These are phyloP conservation scores for Zhuqinia jingwanae DNA, from an alignment of 2,888 invertebrate genomes.

Conservation along the genomic window DNA sequence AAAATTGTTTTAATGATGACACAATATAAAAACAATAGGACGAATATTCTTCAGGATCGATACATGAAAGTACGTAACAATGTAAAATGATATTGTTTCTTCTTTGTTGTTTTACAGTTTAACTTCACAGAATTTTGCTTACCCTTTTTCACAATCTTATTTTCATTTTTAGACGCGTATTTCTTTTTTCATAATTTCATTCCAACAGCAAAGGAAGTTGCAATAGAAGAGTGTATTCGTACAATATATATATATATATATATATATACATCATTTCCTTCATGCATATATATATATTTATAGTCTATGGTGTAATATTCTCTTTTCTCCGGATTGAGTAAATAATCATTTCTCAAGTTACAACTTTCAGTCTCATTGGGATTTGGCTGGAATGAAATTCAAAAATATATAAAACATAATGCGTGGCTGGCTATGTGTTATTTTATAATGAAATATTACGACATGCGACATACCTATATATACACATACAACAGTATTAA, in stretches of 20 bases:
- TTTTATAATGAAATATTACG: no score
- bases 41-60: background rate
- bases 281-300: no score
- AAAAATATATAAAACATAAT: background rate
- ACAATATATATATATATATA: no score
- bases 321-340: background rate
- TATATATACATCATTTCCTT: no score
- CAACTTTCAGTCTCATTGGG: conserved; percentile 7
- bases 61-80: background rate
- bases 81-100: background rate
- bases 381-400: background rate
- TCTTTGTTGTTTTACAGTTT: background rate
- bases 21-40: background rate
- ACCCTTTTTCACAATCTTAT: background rate
- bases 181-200: no score
- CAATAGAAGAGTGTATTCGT: no score
- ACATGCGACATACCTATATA: background rate
- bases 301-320: no score
- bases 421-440: no score
- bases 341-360: conserved; percentile 2
- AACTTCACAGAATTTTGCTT: background rate
- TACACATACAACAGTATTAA: background rate
- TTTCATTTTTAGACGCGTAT: no score
- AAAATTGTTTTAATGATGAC: background rate
- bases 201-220: no score